Evolutionary conservation across 1,140 invertebrate genomes (phyloP), one percentile per base, ranked within the genome.

Genomic region (Trichonephila clavata): DNA sequence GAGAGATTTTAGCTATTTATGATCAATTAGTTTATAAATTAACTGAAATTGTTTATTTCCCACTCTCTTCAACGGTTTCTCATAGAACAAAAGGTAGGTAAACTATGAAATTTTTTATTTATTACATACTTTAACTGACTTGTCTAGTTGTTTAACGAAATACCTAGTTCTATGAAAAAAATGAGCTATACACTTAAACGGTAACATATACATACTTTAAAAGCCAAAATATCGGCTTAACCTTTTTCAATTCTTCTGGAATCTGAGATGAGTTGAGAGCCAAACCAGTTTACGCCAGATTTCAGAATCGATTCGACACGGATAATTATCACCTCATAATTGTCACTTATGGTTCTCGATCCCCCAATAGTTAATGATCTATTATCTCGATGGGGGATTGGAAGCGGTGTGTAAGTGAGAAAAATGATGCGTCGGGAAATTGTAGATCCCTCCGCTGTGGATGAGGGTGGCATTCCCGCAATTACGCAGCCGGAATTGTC

Each of bases 311-410:
- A 77, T 77, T 32, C 18, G 14, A 77, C 27, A 7, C 71, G 27
- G 32, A 77, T 77, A 77, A 77, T 77, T 77, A 77, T 77, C 71
- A 39, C 32, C 71, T 77, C 6, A 39, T 77, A 77, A 77, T 77
- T 39, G 71, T 77, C 71, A 77, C 32, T 77, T 77, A 77, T 32
- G 71, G 4, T 18, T 20, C 3, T 3, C 16, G 71, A 77, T 77
- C 32, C 14, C 16, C 14, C 2, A 27, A 3, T 27, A 77, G 10
- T 39, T 39, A 77, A 39, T 39, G 32, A 77, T 27, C 27, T 39
- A 77, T 39, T 39, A 39, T 39, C 71, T 1, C 4, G n/a, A 68
- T 68, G 24, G 13, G 5, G 10, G 1, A 0, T 63, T 63, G 18
- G 16, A 6, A 21, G 16, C 32, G 32, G 18, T 21, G 61, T 7